A percentile compares a stretch with the other conserved stretches of the same genome.
Evolutionary conservation across 2,113 vertebrate species (phyloP).

Genomic region (Acrocephalus arundinaceus): DNA sequence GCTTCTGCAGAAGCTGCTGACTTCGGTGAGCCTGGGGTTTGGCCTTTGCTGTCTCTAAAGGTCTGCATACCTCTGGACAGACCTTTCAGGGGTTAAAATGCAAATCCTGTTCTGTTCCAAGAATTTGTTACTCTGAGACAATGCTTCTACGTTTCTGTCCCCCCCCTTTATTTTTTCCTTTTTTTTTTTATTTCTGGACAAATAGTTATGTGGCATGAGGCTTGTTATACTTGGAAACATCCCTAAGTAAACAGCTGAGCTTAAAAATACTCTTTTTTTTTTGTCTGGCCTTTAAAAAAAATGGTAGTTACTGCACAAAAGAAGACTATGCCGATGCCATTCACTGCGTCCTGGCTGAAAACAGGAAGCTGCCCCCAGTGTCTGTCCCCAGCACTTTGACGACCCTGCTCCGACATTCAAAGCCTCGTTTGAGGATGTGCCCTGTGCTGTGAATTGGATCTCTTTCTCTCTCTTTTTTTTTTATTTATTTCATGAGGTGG

Average conservation of each 20-base stretch:
- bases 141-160: constrained; percentile 53
- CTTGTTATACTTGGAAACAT: constrained; percentile 73
- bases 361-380: constrained; percentile 48
- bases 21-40: background rate
- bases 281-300: constrained; percentile 46
- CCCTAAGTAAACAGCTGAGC: constrained; percentile 73
- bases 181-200: background rate
- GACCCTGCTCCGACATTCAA: background rate
- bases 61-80: background rate
- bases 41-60: background rate
- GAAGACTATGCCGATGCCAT: constrained; percentile 42
- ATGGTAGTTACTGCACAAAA: constrained; percentile 49
- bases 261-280: constrained; percentile 66
- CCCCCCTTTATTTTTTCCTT: background rate
- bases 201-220: constrained; percentile 65
- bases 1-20: constrained; percentile 16
- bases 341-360: constrained; percentile 35
- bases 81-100: constrained; percentile 29
- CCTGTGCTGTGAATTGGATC: background rate
- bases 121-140: constrained; percentile 60
- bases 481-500: background rate
- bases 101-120: constrained; percentile 15
- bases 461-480: background rate
- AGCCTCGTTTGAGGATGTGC: background rate
- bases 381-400: constrained; percentile 31